phyloP scores from a whole-genome alignment of 2,113 vertebrate species.

The Petromus typicus region DNA sequence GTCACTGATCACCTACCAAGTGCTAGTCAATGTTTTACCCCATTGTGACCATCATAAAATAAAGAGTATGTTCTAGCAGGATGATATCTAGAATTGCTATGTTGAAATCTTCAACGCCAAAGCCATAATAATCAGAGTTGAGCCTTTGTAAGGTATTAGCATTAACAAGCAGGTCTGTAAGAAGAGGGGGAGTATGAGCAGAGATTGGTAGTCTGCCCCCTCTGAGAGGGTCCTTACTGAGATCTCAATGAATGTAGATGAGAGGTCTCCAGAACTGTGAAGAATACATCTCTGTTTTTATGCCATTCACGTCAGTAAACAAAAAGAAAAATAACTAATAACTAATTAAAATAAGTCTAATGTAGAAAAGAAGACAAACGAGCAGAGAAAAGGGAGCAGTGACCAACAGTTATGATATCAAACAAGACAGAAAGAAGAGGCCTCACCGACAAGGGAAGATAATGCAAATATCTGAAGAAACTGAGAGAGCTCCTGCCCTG shows the following conservation, averaged over 20 bases:
- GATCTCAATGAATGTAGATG: background rate
- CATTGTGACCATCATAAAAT: constrained; percentile 13
- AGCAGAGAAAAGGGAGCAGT: background rate
- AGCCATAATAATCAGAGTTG: background rate
- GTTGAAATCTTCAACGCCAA: background rate
- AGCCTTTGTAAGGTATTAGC: background rate
- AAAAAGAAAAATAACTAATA: background rate
- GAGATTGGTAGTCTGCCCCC: no score
- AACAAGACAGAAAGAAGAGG: background rate
- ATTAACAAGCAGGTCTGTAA: background rate
- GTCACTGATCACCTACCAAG: constrained; percentile 27
- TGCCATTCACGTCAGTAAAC: background rate
- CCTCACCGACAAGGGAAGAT: background rate
- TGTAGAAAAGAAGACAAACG: background rate
- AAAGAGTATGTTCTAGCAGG: background rate
- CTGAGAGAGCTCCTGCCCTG: background rate
- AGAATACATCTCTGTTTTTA: background rate
- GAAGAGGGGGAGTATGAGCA: background rate
- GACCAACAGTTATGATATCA: background rate
- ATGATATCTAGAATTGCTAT: background rate
- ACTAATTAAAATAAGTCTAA: background rate
- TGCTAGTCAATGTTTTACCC: background rate
- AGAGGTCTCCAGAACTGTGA: background rate
- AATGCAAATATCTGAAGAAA: background rate
- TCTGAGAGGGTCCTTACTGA: background rate